These are phyloP conservation scores for Hetaerina americana DNA, from an alignment of 1,140 invertebrate genomes.

Conservation along the genomic window DNA sequence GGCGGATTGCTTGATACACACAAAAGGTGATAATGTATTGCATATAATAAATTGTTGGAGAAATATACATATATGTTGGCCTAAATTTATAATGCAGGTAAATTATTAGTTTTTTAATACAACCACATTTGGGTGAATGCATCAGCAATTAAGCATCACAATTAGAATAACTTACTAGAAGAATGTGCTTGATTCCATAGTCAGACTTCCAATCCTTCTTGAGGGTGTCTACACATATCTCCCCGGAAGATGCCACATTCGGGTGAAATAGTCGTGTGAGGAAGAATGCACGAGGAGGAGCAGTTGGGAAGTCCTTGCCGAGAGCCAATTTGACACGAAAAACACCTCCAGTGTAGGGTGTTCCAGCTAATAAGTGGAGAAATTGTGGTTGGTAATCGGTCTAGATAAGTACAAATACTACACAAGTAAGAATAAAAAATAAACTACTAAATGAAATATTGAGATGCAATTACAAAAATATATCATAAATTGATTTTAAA, in stretches of 20 bases:
- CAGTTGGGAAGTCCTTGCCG: conserved; percentile 84
- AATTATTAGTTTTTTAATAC: no score
- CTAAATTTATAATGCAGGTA: no score
- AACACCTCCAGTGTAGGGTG: conserved; percentile 69
- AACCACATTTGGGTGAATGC: background rate
- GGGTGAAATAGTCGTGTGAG: conserved; percentile 96
- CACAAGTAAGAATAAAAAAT: no score
- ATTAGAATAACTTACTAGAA: conserved; percentile 51
- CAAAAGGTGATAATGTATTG: no score
- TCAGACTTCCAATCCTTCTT: conserved; percentile 96
- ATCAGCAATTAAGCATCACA: background rate
- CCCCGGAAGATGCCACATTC: conserved; percentile 86
- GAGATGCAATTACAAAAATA: no score
- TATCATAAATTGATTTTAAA: no score
- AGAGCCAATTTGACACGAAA: conserved; percentile 84
- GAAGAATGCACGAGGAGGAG: conserved; percentile 90
- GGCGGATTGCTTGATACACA: no score
- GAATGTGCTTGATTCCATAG: conserved; percentile 89
- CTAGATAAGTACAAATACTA: no score
- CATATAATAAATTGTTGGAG: no score
- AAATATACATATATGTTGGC: no score
- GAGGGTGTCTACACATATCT: conserved; percentile 95
- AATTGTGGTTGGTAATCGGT: no score
- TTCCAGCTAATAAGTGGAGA: conserved; percentile 68
- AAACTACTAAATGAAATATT: no score